Evolutionary conservation across 2,888 invertebrate genomes (phyloP), one percentile per base, ranked within the genome.

Genomic region (Drosophila austrosaltans): DNA sequence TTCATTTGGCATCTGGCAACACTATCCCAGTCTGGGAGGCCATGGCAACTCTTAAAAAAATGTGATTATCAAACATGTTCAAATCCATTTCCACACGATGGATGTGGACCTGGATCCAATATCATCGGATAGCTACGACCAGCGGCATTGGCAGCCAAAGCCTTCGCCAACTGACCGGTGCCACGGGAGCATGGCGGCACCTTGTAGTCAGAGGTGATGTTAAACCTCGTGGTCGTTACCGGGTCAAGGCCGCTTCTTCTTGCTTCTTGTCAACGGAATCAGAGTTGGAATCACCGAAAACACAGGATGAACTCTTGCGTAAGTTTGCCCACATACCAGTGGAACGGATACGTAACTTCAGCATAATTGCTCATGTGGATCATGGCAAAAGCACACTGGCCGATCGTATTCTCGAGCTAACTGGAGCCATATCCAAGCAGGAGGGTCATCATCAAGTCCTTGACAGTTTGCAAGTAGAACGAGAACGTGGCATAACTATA

Each of bases 331-430:
- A 69, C 6, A 91, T 92, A 63, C 91, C 92, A 0, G 85, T 90
- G 30, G 82, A 91, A 6, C 87, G 90, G 12, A 97, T 98, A 53
- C 94, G 98, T 67, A 99, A 99, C 92, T 98, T 99, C 90, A 97
- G 98, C 92, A 99, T 99, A 87, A 98, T 99, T 75, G 99, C 99
- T n/a, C 99, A 99, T 93, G 97, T 99, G 1, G 99, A 99, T 92
- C 99, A 99, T 93, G 99, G 99, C 0, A 99, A 99, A 93, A 98
- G 98, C 92, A 99, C 99, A 0, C 93, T 99, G 68, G 98, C 99
- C 1, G 99, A 99, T 92, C 94, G 99, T 66, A 92, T 99, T n/a
- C 92, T 99, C 12, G 99, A 99, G 94, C 93, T 96, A 64, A 98
- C 98, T 20, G 98, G 98, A 78, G 95, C 95, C 0, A 95, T 96